Base-by-base conservation (phyloP, 2,888 invertebrate species). In the Scaeva pyrastri region DNA sequence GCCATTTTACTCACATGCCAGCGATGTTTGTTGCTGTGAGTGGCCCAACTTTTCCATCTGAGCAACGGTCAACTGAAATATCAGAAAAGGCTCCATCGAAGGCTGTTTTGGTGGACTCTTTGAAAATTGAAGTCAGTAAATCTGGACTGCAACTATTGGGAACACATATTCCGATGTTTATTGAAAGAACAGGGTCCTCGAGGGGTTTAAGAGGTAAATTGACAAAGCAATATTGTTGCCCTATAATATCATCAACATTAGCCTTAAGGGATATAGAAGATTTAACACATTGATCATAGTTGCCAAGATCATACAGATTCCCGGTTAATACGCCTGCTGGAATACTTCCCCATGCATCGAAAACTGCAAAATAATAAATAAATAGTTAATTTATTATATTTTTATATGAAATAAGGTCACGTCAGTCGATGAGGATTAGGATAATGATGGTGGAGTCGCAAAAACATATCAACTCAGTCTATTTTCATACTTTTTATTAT, bases 271-370 rank as follows among this genome's bases (percentile, higher is more conserved):
- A 10, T 10, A 66, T n/a, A 4, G 75, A 66, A 21, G 43, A 41
- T 14, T 70, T 66, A 14, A 91, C 62, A 74, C 91, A 91, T 71
- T 91, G 88, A 86, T 91, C 91, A 76, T 88, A 91, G 73, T 89
- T 88, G 43, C 91, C 91, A 2, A 90, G 75, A 41, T 90, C 89
- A 70, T 91, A 89, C 6, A 90, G 90, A 14, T 64, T 80, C 8
- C 31, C 66, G 3, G 26, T 19, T 0, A 90, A 64, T 6, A 91
- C 58, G 19, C 91, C 91, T 7, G 90, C 75, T 41, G 91, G 90
- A 2, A 90, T 45, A 88, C 90, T 90, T 10, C 90, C 90, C 43
- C 89, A 89, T 11, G 91, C 89, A 88, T 91, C 91, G 1, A 91
- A 31, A 90, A 91, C 91, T 91, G 62, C 1, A 31, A 31, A 8